Base-by-base conservation (phyloP, 2,888 invertebrate species). In the Muscina levida region DNA sequence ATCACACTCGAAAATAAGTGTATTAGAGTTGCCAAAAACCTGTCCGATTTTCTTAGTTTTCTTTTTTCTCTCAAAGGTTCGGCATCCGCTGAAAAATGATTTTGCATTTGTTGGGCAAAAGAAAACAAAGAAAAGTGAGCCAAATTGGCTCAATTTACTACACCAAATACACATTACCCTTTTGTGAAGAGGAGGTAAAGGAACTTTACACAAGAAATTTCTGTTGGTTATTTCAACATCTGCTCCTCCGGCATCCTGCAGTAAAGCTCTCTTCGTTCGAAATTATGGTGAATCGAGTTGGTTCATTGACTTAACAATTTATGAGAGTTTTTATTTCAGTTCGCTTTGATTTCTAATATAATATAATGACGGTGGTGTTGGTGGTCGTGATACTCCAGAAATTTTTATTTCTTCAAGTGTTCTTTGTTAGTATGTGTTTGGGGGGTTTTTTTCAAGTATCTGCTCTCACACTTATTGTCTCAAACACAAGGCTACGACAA, bases 291-390 rank as follows among this genome's bases (percentile, higher is more conserved):
- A 80, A 75, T 71, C 3, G 31, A 73, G 48, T 65, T n/a, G 79
- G 82, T 83, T 83, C 82, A 83, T 82, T 83, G 83, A 83, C 83
- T 83, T 78, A 70, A 68, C 79, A 82, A 83, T 82, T 83, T 82
- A 82, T 83, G 82, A 73, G 77, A 15, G 78, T 72, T 74, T 77
- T 6, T 72, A 6, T 24, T 13, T 48, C 2, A 22, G 5, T 17
- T 22, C 66, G 42, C 56, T 59, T 19, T 39, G 37, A 19, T 39
- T 59, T 59, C 17, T 31, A 31, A 31, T 31, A 8, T 31, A 31
- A 31, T 31, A 31, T 31, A 57, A 57, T 57, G 57, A 15, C 15
- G 31, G 31, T 31, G 57, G n/a, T 26, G 24, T 24, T 51, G 56
- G 13, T 56, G 56, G 56, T 24, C 13, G 13, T 59, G 57, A 6